Evolutionary conservation across 2,113 vertebrate genomes (phyloP).

Genomic region (Parotia lawesii): DNA sequence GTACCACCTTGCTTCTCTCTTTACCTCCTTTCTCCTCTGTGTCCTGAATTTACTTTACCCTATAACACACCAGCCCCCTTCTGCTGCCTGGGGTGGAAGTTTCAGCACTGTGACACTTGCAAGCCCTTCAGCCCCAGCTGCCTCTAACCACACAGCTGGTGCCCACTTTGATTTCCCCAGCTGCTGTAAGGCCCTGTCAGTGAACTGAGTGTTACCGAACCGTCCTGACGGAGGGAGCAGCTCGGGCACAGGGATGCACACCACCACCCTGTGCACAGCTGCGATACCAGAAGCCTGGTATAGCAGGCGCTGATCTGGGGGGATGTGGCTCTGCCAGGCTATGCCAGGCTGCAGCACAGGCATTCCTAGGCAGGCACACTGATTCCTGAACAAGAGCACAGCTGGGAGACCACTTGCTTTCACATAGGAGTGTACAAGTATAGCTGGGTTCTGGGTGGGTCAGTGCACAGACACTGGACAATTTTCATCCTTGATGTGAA

Average conservation of each 20-base stretch:
- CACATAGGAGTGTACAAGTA: fast-evolving
- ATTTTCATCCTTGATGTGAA: fast-evolving
- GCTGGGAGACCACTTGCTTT: fast-evolving
- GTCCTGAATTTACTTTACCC: neutral
- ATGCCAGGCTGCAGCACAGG: neutral
- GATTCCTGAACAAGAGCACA: fast-evolving
- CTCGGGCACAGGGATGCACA: neutral
- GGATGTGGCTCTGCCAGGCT: neutral
- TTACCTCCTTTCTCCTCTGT: neutral
- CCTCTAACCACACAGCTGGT: fast-evolving
- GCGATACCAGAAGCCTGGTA: neutral
- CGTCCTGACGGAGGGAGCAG: neutral
- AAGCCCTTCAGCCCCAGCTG: neutral
- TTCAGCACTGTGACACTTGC: neutral
- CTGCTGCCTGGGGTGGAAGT: neutral
- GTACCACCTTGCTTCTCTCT: neutral
- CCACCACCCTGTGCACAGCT: too few species aligned
- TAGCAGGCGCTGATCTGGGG: fast-evolving
- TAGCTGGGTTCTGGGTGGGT: fast-evolving
- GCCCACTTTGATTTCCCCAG: neutral
- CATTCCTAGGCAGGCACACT: fast-evolving
- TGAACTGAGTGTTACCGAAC: too few species aligned
- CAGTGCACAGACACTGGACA: neutral
- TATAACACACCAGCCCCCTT: too few species aligned
- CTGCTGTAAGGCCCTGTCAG: neutral